Evolutionary conservation across 64 coral and sea anemone genomes (phyloP).

Genomic region (Dendronephthya gigantea): DNA sequence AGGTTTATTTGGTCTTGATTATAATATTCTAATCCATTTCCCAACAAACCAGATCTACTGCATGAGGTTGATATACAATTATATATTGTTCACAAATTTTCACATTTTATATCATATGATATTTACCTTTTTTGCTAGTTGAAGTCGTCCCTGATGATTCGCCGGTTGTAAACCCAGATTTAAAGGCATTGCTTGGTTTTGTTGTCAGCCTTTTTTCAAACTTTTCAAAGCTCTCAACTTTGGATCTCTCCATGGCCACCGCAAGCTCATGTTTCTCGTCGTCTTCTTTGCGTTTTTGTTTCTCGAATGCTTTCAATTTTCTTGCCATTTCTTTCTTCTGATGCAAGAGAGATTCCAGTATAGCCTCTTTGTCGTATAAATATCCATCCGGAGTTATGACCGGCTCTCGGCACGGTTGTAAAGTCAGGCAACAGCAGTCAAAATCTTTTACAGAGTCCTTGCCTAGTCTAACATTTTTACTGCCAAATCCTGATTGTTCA

Average conservation of each 20-base stretch:
- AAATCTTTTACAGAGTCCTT: slow-evolving; percentile 95
- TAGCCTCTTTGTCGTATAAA: slow-evolving; percentile 86
- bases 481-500: slow-evolving; percentile 79
- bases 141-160: slow-evolving; percentile 52
- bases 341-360: slow-evolving; percentile 81
- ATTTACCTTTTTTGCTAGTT: background rate
- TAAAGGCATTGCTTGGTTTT: slow-evolving; percentile 67
- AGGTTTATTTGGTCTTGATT: no score
- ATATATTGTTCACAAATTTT: background rate
- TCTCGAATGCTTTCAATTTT: slow-evolving; percentile 89
- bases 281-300: slow-evolving; percentile 71
- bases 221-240: slow-evolving; percentile 63
- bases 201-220: slow-evolving; percentile 85
- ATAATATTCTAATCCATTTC: no score
- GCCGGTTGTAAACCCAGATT: background rate
- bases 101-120: background rate
- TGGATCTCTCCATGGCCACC: slow-evolving; percentile 51
- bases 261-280: slow-evolving; percentile 46
- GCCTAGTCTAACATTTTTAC: slow-evolving; percentile 83
- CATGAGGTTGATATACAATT: no score
- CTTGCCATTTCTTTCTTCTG: slow-evolving; percentile 88
- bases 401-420: slow-evolving; percentile 85
- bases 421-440: slow-evolving; percentile 80
- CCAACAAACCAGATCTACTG: no score
- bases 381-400: slow-evolving; percentile 73